Percentiles rank a stretch among this genome's conserved stretches.
These are phyloP conservation scores for Psittacara wagleri DNA, from an alignment of 2,113 vertebrate species.

Conservation along the genomic window DNA sequence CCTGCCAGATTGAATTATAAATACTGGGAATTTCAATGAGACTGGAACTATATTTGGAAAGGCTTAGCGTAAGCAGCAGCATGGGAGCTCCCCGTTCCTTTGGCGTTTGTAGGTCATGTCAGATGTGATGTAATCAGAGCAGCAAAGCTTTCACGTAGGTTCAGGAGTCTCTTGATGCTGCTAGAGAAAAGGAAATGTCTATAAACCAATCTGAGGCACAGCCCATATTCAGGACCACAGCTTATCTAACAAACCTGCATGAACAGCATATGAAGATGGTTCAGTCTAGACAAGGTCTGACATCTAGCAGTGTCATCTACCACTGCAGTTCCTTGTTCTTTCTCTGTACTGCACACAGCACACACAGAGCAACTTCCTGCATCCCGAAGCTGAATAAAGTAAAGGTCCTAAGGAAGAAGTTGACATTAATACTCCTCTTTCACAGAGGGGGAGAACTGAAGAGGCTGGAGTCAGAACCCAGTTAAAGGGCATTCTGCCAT, in stretches of 20 bases:
- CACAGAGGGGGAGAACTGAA: neutral
- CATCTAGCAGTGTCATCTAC: constrained; percentile 10
- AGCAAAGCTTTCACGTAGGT: constrained; percentile 46
- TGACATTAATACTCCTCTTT: neutral
- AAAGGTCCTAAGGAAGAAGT: neutral
- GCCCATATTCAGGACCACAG: neutral
- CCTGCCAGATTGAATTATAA: constrained; percentile 69
- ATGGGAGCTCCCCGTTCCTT: constrained; percentile 65
- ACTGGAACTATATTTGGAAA: constrained; percentile 70
- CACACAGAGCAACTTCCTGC: neutral
- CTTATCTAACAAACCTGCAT: neutral
- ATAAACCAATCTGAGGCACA: neutral
- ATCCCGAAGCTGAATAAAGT: neutral
- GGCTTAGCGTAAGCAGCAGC: constrained; percentile 64
- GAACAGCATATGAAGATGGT: neutral
- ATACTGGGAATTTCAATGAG: constrained; percentile 64
- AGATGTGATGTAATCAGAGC: constrained; percentile 67
- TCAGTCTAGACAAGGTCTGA: neutral
- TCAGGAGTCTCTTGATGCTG: constrained; percentile 23
- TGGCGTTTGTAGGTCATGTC: constrained; percentile 70
- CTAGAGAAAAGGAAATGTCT: constrained; percentile 16
- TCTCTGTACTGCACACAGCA: neutral
- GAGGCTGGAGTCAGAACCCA: neutral
- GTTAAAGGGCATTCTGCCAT: constrained; percentile 3
- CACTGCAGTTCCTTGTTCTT: constrained; percentile 7